phyloP scores from a whole-genome alignment of 2,797 vertebrate genomes.

The Dromococcyx pavoninus region DNA sequence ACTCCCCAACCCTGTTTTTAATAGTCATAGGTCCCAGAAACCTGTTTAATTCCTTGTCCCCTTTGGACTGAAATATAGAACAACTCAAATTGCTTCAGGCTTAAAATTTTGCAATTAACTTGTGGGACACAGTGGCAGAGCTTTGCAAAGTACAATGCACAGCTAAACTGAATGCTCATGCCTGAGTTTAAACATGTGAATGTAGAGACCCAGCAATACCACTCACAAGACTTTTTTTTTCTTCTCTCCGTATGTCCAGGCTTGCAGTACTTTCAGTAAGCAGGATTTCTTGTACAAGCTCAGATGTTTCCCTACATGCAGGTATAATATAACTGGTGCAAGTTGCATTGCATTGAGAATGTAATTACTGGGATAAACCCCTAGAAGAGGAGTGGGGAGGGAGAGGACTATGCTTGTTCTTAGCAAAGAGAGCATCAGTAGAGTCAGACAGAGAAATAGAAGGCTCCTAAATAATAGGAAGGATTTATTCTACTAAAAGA shows the following conservation, averaged over 20 bases:
- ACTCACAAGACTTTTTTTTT: not conserved
- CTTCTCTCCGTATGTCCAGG: not conserved
- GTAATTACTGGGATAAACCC: not conserved
- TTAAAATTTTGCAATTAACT: conserved; percentile 5
- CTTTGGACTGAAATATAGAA: conserved; percentile 17
- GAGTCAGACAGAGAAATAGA: not conserved
- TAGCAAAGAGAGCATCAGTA: not conserved
- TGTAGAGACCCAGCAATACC: not conserved
- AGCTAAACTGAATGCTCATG: not conserved
- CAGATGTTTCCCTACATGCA: not conserved
- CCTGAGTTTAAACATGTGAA: not conserved
- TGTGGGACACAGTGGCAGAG: not conserved
- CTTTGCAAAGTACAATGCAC: not conserved
- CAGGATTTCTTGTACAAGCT: not conserved
- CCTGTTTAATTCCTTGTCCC: conserved; percentile 6
- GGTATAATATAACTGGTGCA: not conserved
- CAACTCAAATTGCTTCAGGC: not conserved
- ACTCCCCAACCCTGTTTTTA: not conserved
- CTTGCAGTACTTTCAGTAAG: not conserved
- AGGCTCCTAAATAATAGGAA: not conserved
- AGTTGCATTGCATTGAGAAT: not conserved
- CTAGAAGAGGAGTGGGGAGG: not conserved
- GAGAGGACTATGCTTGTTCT: not conserved
- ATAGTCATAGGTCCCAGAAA: not conserved
- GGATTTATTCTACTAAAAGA: not conserved